Conservation (phyloP, 2,113 vertebrate genomes). For the Lipophrys pholis region DNA sequence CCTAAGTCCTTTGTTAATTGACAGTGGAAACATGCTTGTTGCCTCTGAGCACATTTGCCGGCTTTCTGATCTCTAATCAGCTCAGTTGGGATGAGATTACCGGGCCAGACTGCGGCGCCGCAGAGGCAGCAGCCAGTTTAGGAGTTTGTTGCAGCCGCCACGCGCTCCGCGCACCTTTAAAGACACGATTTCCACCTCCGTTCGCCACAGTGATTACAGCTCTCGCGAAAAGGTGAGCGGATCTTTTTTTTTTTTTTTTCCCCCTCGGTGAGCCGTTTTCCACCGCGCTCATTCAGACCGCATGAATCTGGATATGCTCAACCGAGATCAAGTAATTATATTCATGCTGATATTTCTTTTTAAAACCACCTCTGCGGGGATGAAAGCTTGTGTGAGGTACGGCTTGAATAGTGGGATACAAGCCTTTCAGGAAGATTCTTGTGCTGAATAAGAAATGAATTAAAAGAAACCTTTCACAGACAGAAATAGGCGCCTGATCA, state of each 20-base stretch:
- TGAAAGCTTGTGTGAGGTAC: too few species aligned
- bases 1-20: not conserved
- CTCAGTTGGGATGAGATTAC: not conserved
- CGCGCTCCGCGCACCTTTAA: not conserved
- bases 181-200: conserved; percentile 22
- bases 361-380: too few species aligned
- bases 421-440: too few species aligned
- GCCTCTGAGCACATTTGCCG: not conserved
- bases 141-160: too few species aligned
- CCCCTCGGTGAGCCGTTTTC: too few species aligned
- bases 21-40: conserved; percentile 4
- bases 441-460: too few species aligned
- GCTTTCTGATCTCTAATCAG: conserved; percentile 6
- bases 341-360: too few species aligned
- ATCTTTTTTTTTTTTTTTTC: conserved; percentile 33
- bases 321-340: too few species aligned
- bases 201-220: conserved; percentile 16
- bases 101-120: not conserved
- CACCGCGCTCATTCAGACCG: conserved; percentile 10
- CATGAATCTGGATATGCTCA: conserved; percentile 30
- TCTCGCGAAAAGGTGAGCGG: conserved; percentile 28
- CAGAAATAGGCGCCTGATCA: too few species aligned
- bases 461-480: too few species aligned
- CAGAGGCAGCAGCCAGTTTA: not conserved
- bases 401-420: too few species aligned